These are phyloP conservation scores for Caenorhabditis becei DNA, from an alignment of 2,888 invertebrate genomes.

Conservation along the genomic window DNA sequence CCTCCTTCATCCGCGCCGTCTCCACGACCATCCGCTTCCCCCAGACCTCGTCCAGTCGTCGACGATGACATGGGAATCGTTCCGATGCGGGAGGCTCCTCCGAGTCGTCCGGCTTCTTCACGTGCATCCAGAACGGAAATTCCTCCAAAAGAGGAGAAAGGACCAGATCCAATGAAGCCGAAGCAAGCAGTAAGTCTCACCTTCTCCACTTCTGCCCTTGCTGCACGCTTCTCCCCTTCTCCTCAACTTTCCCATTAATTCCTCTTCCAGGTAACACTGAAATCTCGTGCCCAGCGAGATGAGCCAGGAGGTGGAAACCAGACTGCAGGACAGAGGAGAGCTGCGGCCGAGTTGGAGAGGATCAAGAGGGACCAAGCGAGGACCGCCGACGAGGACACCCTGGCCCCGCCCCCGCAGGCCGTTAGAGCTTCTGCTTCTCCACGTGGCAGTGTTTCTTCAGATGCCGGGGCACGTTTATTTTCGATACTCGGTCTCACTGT, in stretches of 20 bases:
- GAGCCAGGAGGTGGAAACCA: slow-evolving; percentile 70
- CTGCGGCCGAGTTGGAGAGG: slow-evolving; percentile 79
- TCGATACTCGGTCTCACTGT: slow-evolving; percentile 3
- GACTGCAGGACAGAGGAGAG: slow-evolving; percentile 79
- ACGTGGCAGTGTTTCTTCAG: slow-evolving; percentile 58
- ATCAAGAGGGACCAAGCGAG: slow-evolving; percentile 76
- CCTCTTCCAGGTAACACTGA: slow-evolving; percentile 65
- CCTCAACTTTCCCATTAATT: not conserved
- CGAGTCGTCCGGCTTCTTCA: slow-evolving; percentile 58
- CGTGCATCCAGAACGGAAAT: slow-evolving; percentile 63
- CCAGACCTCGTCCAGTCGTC: slow-evolving; percentile 66
- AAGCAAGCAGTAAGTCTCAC: slow-evolving; percentile 70
- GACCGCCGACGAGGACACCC: slow-evolving; percentile 61
- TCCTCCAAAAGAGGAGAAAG: slow-evolving; percentile 64
- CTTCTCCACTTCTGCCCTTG: too few species aligned
- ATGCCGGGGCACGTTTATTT: slow-evolving; percentile 51
- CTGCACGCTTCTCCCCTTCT: slow-evolving; percentile 22
- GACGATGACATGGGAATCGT: slow-evolving; percentile 80
- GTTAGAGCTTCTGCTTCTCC: slow-evolving; percentile 54
- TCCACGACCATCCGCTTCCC: slow-evolving; percentile 54
- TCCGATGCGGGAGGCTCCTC: slow-evolving; percentile 59
- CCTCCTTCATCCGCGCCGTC: slow-evolving; percentile 45
- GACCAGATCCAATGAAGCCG: slow-evolving; percentile 79
- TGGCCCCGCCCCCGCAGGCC: slow-evolving; percentile 58
- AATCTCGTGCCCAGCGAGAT: slow-evolving; percentile 72